Evolutionary conservation across 2,888 invertebrate genomes (phyloP).

Genomic region (Oithona nana): DNA sequence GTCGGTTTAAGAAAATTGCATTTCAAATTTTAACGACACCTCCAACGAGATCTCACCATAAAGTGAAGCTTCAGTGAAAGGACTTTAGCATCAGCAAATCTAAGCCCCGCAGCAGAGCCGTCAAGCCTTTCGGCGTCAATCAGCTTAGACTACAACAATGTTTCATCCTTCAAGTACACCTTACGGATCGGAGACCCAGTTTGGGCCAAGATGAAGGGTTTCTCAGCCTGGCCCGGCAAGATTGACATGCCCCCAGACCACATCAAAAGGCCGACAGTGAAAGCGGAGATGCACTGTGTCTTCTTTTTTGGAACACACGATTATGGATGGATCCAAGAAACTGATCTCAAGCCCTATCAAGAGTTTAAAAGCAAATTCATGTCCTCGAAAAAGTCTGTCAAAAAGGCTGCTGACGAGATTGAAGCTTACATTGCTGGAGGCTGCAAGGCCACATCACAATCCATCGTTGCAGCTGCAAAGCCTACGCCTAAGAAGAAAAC

Average conservation of each 20-base stretch:
- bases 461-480: background rate
- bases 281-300: constrained; percentile 59
- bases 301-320: constrained; percentile 89
- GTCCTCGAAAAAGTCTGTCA: background rate
- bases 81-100: background rate
- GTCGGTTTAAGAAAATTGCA: too few species aligned
- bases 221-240: constrained; percentile 90
- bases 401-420: constrained; percentile 9
- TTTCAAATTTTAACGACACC: too few species aligned
- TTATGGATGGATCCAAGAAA: constrained; percentile 30
- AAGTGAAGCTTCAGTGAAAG: too few species aligned
- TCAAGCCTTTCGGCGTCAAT: background rate
- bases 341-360: constrained; percentile 13
- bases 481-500: background rate
- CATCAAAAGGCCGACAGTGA: constrained; percentile 43
- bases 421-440: constrained; percentile 1
- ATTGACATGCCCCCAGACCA: constrained; percentile 40
- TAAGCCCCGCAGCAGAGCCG: too few species aligned
- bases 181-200: constrained; percentile 17
- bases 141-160: background rate
- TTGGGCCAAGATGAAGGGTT: constrained; percentile 92
- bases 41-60: too few species aligned
- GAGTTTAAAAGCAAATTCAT: constrained; percentile 8
- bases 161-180: constrained; percentile 3
- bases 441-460: background rate